Evolutionary conservation across 2,113 vertebrate species (phyloP).

Genomic region (Etheostoma cragini): DNA sequence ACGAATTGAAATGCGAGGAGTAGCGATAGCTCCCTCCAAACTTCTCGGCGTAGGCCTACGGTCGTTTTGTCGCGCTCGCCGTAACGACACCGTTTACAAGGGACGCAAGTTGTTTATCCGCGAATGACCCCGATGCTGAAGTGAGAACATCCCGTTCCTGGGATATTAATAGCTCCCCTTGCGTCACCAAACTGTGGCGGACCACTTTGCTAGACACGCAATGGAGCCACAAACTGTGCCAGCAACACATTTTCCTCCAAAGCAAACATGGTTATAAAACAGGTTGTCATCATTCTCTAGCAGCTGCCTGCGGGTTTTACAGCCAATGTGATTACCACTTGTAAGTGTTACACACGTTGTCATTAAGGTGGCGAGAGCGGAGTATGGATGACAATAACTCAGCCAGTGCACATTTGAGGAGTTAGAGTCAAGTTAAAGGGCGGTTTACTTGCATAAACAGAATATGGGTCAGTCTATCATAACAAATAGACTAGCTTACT

Average conservation of each 20-base stretch:
- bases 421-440: conserved; percentile 14
- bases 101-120: conserved; percentile 73
- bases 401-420: conserved; percentile 6
- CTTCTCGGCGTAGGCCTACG: not conserved
- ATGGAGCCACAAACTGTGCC: conserved; percentile 70
- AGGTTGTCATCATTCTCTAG: conserved; percentile 66
- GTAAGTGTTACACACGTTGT: conserved; percentile 52
- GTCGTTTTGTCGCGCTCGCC: not conserved
- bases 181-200: conserved; percentile 84
- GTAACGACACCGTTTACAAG: conserved; percentile 19
- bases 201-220: conserved; percentile 80
- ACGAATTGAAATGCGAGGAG: not conserved
- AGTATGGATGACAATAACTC: conserved; percentile 21
- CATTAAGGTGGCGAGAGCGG: conserved; percentile 37
- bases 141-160: conserved; percentile 84
- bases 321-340: conserved; percentile 46
- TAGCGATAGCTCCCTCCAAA: conserved; percentile 27
- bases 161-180: conserved; percentile 86
- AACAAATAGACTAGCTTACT: conserved; percentile 4
- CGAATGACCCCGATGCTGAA: conserved; percentile 81
- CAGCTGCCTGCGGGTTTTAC: conserved; percentile 60
- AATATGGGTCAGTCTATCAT: conserved; percentile 6
- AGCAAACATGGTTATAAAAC: conserved; percentile 74
- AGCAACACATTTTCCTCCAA: conserved; percentile 56
- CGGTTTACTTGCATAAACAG: not conserved